Evolutionary conservation across 2,113 vertebrate species (phyloP).

Genomic region (Brachionichthys hirsutus): DNA sequence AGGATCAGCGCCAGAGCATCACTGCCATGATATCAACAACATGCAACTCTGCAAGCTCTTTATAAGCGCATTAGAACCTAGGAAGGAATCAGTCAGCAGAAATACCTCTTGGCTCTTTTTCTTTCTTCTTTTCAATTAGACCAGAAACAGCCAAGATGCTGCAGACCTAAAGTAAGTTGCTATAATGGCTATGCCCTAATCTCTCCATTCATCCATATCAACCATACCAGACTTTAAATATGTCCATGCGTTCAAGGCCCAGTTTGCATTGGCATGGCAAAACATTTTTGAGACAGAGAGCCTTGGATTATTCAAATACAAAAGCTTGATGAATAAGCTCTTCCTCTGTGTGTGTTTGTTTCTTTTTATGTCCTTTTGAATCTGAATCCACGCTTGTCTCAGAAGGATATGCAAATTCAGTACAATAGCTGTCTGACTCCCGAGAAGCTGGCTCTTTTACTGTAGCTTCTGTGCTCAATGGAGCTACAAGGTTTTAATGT

Average conservation of each 20-base stretch:
- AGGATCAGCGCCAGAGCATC: conserved; percentile 72
- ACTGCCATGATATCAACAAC: conserved; percentile 69
- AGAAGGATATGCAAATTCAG: conserved; percentile 70
- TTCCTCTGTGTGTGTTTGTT: conserved; percentile 66
- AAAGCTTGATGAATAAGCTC: conserved; percentile 64
- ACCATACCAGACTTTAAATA: conserved; percentile 49
- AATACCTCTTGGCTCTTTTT: conserved; percentile 55
- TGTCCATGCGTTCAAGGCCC: conserved; percentile 43
- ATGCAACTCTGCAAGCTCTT: conserved; percentile 72
- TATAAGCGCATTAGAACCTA: conserved; percentile 63
- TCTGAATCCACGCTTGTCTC: conserved; percentile 66
- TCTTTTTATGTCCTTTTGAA: conserved; percentile 67
- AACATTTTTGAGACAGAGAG: conserved; percentile 50
- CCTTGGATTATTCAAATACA: conserved; percentile 74
- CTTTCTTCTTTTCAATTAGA: conserved; percentile 71
- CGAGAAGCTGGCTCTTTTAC: conserved; percentile 63
- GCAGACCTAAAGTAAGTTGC: conserved; percentile 29
- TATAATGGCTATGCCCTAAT: conserved; percentile 60
- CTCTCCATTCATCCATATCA: conserved; percentile 58
- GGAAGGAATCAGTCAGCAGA: conserved; percentile 68
- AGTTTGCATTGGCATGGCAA: conserved; percentile 30
- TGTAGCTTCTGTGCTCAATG: conserved; percentile 46
- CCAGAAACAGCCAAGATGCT: conserved; percentile 34
- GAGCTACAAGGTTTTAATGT: conserved; percentile 47
- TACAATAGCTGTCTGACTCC: conserved; percentile 72